Base-by-base conservation (phyloP, 1,140 invertebrate genomes). In the Andrena cerasifolii region DNA sequence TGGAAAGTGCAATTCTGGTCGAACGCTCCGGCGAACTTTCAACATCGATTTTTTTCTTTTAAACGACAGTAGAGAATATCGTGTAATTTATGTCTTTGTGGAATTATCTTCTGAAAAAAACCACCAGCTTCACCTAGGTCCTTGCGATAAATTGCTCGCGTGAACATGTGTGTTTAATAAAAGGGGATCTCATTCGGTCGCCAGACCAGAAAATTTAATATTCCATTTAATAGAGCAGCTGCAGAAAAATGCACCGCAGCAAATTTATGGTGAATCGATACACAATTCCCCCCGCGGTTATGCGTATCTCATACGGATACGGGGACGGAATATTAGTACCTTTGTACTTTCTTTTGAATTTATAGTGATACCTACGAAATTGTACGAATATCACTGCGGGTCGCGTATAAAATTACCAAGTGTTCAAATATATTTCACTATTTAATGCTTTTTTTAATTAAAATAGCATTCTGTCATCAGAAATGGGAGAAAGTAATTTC, bases 231-330 rank as follows among this genome's bases (percentile, higher is more conserved):
- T 7, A 0, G 21, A 6, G 2, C 16, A 0, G 7, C 26, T 14
- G 49, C 10, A 12, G 49, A 43, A 54, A 54, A 65, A 36, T 33
- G 31, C 0, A 28, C n/a, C 3, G 18, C 8, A 5, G 33, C 7
- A 26, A 74, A 65, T 65, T 65, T 40, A 45, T 7, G 14, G 5
- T 0, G 6, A 45, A 54, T 66, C 36, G 26, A 66, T 66, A 54
- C 10, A 33, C 36, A 26, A 40, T 71, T 53, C 10, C 28, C 8
- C 8, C 24, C 21, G 14, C 2, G 10, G 21, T 8, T 21, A 24
- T 61, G 0, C 58, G 12, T 33, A 31, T 24, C 21, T 51, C 7
- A 54, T 5, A 26, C 7, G 3, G 3, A n/a, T n/a, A n/a, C n/a
- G n/a, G n/a, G n/a, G n/a, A n/a, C n/a, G n/a, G 21, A 0, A 54